Evolutionary conservation across 2,113 vertebrate species (phyloP).

Genomic region (Actenoides lindsayi): DNA sequence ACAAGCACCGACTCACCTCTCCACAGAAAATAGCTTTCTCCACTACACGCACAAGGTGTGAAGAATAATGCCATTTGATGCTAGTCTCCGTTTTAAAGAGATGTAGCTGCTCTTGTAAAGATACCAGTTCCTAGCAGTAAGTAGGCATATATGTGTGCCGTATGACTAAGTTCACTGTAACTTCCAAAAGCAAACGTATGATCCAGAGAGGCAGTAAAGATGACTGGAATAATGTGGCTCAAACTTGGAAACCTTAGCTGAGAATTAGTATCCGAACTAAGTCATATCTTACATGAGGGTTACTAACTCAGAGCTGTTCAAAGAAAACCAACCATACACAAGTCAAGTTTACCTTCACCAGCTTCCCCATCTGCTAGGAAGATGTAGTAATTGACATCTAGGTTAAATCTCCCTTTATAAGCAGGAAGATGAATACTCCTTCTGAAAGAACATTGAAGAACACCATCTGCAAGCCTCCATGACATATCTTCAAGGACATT

Average conservation of each 20-base stretch:
- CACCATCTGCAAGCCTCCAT: conserved; percentile 80
- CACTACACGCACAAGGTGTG: accelerated
- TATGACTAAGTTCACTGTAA: not conserved
- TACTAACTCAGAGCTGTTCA: not conserved
- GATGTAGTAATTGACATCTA: conserved; percentile 83
- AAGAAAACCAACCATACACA: not conserved
- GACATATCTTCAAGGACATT: conserved; percentile 73
- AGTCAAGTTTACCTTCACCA: conserved; percentile 71
- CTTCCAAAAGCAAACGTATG: not conserved
- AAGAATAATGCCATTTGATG: not conserved
- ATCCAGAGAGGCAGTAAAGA: not conserved
- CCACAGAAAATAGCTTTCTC: not conserved
- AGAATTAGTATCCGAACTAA: not conserved
- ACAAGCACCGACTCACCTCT: not conserved
- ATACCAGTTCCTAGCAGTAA: not conserved
- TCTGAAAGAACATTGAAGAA: conserved; percentile 87
- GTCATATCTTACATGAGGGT: not conserved
- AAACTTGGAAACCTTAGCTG: not conserved
- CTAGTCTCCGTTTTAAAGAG: not conserved
- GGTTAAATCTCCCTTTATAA: conserved; percentile 72
- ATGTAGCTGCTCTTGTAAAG: not conserved
- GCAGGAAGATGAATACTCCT: conserved; percentile 72
- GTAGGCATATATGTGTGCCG: too few relatives aligned
- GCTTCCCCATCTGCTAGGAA: conserved; percentile 84
- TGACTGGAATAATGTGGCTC: not conserved